A percentile compares a stretch with the other conserved stretches of the same genome.
phyloP scores from a whole-genome alignment of 2,797 vertebrate genomes.

The Apodemus agrarius region DNA sequence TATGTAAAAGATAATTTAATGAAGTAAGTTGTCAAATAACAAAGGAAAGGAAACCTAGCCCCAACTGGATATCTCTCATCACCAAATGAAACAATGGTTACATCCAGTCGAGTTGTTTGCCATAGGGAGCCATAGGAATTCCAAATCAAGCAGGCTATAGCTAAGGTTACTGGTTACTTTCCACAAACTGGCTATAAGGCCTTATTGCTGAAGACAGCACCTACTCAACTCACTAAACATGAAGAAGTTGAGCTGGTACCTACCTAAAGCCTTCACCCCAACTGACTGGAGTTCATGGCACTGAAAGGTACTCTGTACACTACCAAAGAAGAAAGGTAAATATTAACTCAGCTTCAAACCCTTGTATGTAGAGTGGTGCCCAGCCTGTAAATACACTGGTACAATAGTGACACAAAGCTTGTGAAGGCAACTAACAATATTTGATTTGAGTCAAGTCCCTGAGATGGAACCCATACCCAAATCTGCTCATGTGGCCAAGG shows the following conservation, averaged over 20 bases:
- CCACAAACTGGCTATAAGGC: background rate
- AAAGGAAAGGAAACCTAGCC: background rate
- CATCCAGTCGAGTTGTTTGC: background rate
- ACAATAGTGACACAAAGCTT: too few species aligned
- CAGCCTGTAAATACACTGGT: background rate
- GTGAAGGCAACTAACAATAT: background rate
- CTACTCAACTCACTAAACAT: background rate
- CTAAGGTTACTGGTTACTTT: background rate
- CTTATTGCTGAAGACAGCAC: background rate
- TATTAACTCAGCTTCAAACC: background rate
- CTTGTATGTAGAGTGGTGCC: background rate
- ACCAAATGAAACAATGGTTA: background rate
- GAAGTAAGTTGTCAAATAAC: background rate
- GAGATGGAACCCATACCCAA: background rate
- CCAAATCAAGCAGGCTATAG: background rate
- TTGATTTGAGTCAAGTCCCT: background rate
- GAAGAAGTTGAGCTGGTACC: background rate
- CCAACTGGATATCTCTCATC: background rate
- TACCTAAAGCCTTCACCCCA: background rate
- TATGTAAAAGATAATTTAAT: background rate
- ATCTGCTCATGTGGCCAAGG: background rate
- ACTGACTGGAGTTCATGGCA: background rate
- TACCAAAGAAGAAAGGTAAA: background rate
- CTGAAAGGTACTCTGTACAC: background rate
- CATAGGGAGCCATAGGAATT: background rate